phyloP scores from a whole-genome alignment of 2,113 vertebrate genomes.

The Poecilia latipinna region DNA sequence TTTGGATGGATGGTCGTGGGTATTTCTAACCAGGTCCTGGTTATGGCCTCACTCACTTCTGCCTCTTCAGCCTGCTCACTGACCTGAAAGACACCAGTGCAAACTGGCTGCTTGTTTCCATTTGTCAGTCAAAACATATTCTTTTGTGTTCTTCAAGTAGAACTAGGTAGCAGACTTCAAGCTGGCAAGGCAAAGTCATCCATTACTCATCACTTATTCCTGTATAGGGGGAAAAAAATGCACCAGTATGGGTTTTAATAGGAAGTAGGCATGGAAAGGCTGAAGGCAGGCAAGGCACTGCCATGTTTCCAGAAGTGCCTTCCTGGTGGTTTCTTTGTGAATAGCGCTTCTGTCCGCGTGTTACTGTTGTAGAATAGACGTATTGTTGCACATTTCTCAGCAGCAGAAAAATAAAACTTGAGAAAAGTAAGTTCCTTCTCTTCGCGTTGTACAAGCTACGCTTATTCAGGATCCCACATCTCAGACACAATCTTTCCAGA shows the following conservation, averaged over 20 bases:
- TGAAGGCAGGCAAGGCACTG: conserved; percentile 26
- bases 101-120: not conserved
- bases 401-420: not conserved
- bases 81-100: not conserved
- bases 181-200: not conserved
- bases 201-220: not conserved
- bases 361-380: not conserved
- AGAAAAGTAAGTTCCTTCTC: too few species aligned
- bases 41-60: not conserved
- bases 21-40: not conserved
- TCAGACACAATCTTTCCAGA: conserved; percentile 24
- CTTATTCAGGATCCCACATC: not conserved
- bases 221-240: not conserved
- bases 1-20: not conserved
- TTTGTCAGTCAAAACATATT: not conserved
- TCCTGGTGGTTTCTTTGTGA: conserved; percentile 14
- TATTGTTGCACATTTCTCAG: not conserved
- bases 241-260: not conserved
- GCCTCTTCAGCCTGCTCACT: not conserved
- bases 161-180: not conserved
- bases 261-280: conserved; percentile 25
- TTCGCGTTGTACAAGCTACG: not conserved
- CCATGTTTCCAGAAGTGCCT: conserved; percentile 42
- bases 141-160: not conserved
- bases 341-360: conserved; percentile 30